phyloP scores from a whole-genome alignment of 2,113 vertebrate species.

The Corydoras maculifer region DNA sequence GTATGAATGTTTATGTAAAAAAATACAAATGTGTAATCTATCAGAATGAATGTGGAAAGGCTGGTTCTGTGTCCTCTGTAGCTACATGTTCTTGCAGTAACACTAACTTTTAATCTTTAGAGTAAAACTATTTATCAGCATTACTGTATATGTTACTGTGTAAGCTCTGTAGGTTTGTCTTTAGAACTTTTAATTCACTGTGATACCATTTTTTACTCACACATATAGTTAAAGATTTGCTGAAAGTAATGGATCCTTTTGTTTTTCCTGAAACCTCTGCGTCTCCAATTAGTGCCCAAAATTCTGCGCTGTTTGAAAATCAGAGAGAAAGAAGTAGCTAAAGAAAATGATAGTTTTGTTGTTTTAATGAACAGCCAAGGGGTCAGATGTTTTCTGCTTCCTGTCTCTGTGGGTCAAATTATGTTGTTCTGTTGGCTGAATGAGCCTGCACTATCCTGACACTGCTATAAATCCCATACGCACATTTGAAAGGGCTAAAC shows the following conservation, averaged over 20 bases:
- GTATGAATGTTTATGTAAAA: no score
- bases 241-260: slow-evolving; percentile 17
- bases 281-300: slow-evolving; percentile 11
- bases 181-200: slow-evolving; percentile 2
- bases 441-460: slow-evolving; percentile 45
- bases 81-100: slow-evolving; percentile 15
- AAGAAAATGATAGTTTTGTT: slow-evolving; percentile 30
- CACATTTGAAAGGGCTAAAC: slow-evolving; percentile 18
- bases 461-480: slow-evolving; percentile 57
- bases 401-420: slow-evolving; percentile 60
- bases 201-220: neutral
- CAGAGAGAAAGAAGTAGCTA: slow-evolving; percentile 18
- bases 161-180: slow-evolving; percentile 5
- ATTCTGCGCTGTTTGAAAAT: slow-evolving; percentile 9
- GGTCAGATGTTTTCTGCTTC: slow-evolving; percentile 45
- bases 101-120: neutral
- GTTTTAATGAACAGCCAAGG: slow-evolving; percentile 50
- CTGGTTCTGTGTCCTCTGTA: slow-evolving; percentile 23
- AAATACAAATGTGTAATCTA: no score
- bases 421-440: slow-evolving; percentile 48
- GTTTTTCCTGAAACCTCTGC: slow-evolving; percentile 8
- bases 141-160: neutral
- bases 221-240: slow-evolving; percentile 8
- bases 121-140: neutral
- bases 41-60: slow-evolving; percentile 22